Conservation (phyloP, 2,113 vertebrate genomes). For the Meleagris gallopavo region DNA sequence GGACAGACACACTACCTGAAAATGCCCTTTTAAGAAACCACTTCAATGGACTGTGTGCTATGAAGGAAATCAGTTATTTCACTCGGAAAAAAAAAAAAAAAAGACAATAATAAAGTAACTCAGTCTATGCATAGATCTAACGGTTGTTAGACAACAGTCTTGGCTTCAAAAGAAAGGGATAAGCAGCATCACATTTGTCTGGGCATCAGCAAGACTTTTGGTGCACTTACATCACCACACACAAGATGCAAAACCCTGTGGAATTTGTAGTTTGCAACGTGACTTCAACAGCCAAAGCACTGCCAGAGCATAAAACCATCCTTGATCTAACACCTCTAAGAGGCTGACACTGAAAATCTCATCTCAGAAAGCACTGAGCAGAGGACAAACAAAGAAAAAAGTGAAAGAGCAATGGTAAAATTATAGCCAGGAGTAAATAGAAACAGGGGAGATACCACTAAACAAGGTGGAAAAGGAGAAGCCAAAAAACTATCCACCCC, state of each 20-base stretch:
- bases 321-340: background rate
- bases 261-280: background rate
- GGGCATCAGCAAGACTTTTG: background rate
- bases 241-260: background rate
- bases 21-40: background rate
- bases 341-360: background rate
- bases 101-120: background rate
- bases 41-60: background rate
- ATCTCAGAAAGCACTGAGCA: background rate
- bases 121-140: background rate
- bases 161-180: background rate
- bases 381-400: background rate
- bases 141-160: background rate
- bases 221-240: background rate
- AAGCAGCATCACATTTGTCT: accelerated
- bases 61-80: background rate
- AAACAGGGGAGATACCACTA: slow-evolving; percentile 1
- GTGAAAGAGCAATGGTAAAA: accelerated
- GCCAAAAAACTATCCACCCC: slow-evolving; percentile 15
- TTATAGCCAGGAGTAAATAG: background rate
- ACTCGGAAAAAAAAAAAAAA: background rate
- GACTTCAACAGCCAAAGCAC: background rate
- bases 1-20: background rate
- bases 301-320: background rate
- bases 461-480: slow-evolving; percentile 7